Percentiles rank a stretch among this genome's conserved stretches.
Conservation (phyloP, 2,113 vertebrate species). For the Macquaria ambigua region DNA sequence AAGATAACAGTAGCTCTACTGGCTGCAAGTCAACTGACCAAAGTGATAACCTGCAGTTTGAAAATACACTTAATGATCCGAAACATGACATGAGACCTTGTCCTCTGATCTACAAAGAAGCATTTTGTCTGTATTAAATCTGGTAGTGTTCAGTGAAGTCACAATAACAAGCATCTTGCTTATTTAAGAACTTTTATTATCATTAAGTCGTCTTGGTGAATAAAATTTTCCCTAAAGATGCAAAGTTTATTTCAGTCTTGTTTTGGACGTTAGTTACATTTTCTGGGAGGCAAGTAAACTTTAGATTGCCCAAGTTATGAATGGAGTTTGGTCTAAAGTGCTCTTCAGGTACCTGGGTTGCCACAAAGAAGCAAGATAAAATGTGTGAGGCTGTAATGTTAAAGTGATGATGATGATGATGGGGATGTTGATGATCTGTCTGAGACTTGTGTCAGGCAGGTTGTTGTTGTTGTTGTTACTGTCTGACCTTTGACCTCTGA, state of each 20-base stretch:
- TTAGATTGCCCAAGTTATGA: background rate
- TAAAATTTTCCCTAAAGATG: background rate
- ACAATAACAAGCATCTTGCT: background rate
- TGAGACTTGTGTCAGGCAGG: background rate
- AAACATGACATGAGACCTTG: too few species aligned
- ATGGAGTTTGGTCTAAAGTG: slow-evolving; percentile 21
- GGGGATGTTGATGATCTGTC: background rate
- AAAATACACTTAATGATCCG: too few species aligned
- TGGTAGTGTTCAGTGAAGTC: background rate
- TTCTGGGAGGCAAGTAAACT: background rate
- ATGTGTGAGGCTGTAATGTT: background rate
- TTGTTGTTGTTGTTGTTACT: slow-evolving; percentile 30
- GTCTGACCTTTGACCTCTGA: slow-evolving; percentile 45
- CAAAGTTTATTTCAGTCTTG: rapidly evolving
- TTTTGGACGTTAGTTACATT: background rate
- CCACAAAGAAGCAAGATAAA: background rate
- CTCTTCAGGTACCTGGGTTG: background rate
- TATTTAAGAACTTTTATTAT: background rate
- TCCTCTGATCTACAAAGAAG: background rate
- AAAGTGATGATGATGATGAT: background rate
- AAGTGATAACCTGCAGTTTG: too few species aligned
- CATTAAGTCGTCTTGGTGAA: background rate
- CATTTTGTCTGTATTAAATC: background rate
- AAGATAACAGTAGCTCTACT: too few species aligned
- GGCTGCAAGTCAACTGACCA: too few species aligned